These are phyloP conservation scores for Lytechinus pictus DNA, from an alignment of 35 echinoderm and acorn worm genomes.

Conservation along the genomic window DNA sequence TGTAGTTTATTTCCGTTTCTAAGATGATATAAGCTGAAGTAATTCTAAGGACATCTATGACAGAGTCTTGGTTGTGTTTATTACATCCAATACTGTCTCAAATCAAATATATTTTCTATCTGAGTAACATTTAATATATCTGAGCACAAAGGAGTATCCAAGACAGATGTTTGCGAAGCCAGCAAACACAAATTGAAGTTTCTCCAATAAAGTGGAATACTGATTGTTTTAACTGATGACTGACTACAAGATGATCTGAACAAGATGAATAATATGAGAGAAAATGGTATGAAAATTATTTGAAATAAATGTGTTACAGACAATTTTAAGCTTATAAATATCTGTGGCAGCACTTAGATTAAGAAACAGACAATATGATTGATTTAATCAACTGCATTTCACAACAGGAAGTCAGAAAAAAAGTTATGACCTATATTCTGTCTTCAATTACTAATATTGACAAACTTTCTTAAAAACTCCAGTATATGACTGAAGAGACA, in stretches of 20 bases:
- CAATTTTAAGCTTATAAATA: neutral
- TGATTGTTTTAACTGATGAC: neutral
- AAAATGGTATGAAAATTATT: neutral
- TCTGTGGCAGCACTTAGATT: neutral
- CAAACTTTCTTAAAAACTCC: neutral
- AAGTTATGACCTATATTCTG: neutral
- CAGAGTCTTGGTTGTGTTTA: neutral
- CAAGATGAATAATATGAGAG: neutral
- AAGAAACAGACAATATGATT: slow-evolving; percentile 20
- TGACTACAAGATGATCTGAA: slow-evolving; percentile 2
- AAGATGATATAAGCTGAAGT: neutral
- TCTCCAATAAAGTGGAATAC: neutral
- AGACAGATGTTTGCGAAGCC: neutral
- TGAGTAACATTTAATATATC: neutral
- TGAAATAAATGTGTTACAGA: neutral
- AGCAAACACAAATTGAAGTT: neutral
- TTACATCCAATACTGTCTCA: neutral
- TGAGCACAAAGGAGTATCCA: neutral
- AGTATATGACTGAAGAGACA: neutral
- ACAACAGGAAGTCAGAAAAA: neutral
- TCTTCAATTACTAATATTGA: neutral
- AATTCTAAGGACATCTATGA: neutral
- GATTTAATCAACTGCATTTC: neutral
- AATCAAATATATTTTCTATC: neutral
- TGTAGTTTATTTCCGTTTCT: neutral